Evolutionary conservation across 2,113 vertebrate genomes (phyloP).

Genomic region (Callocephalon fimbriatum): DNA sequence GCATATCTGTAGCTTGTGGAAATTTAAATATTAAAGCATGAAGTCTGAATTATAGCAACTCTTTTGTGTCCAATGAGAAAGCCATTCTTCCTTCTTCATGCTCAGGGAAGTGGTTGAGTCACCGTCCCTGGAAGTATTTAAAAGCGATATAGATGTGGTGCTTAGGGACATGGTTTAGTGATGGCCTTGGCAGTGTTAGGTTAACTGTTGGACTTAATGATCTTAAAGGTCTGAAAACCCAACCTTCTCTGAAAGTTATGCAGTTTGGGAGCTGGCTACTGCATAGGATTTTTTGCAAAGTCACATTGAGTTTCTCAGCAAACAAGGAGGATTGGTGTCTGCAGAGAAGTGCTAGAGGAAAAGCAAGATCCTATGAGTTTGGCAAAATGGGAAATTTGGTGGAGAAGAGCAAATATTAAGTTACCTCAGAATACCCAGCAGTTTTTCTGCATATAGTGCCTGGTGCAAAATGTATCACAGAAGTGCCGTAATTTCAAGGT

Average conservation of each 20-base stretch:
- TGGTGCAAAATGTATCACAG: not conserved
- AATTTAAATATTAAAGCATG: constrained; percentile 35
- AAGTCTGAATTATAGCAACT: constrained; percentile 27
- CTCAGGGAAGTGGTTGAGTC: not conserved
- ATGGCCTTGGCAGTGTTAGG: not conserved
- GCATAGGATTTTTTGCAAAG: not conserved
- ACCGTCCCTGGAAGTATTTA: not conserved
- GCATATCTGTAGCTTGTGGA: constrained; percentile 14
- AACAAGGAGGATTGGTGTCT: not conserved
- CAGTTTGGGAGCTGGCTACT: not conserved
- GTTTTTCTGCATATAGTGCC: not conserved
- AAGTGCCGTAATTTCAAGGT: not conserved
- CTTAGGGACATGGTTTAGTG: not conserved
- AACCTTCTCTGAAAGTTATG: not conserved
- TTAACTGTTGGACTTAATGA: not conserved
- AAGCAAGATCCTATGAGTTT: not conserved
- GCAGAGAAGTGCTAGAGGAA: not conserved
- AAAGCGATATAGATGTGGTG: not conserved
- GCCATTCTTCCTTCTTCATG: not conserved
- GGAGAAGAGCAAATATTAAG: not conserved
- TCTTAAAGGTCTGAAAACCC: not conserved
- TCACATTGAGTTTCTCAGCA: not conserved
- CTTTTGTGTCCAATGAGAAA: not conserved
- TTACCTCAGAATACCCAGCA: not conserved
- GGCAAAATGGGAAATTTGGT: not conserved